A percentile compares a stretch with the other conserved stretches of the same genome.
These are phyloP conservation scores for Xylocampa areola DNA, from an alignment of 2,888 invertebrate genomes.

Conservation along the genomic window DNA sequence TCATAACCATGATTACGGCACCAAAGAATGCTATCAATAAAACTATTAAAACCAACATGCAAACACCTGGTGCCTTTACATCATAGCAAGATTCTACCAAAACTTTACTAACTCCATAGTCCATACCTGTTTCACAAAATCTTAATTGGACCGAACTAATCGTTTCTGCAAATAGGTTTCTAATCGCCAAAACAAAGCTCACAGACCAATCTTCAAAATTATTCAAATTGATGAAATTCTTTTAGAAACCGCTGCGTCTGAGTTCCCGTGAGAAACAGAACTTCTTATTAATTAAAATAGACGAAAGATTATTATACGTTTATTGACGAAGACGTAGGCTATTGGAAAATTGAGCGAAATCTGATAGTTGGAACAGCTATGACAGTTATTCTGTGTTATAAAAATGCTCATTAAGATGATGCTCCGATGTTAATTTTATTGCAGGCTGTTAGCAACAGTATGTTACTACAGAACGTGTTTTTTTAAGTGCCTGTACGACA, in stretches of 20 bases:
- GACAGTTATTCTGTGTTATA: slow-evolving; percentile 37
- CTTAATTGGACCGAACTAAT: slow-evolving; percentile 47
- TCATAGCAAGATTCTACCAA: slow-evolving; percentile 16
- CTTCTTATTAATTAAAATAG: slow-evolving; percentile 53
- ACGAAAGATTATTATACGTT: slow-evolving; percentile 36
- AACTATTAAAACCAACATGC: slow-evolving; percentile 23
- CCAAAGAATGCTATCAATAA: slow-evolving; percentile 27
- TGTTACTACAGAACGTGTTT: slow-evolving; percentile 40
- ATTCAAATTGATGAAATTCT: slow-evolving; percentile 64
- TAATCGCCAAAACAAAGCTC: slow-evolving; percentile 55
- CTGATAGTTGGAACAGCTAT: slow-evolving; percentile 43
- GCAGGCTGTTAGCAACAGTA: slow-evolving; percentile 31
- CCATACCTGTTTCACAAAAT: slow-evolving; percentile 31
- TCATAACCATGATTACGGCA: slow-evolving; percentile 25
- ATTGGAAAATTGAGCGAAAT: slow-evolving; percentile 53
- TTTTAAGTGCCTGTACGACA: slow-evolving; percentile 25
- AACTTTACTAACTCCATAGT: slow-evolving; percentile 18
- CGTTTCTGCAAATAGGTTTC: slow-evolving; percentile 50
- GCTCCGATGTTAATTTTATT: slow-evolving; percentile 37
- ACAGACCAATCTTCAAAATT: slow-evolving; percentile 45
- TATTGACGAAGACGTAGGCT: too few relatives aligned
- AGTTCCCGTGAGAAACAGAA: slow-evolving; percentile 69
- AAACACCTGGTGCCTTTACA: slow-evolving; percentile 35
- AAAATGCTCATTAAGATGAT: slow-evolving; percentile 44
- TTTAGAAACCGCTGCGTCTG: slow-evolving; percentile 31